Conservation (phyloP, 2,113 vertebrate species). For the Poicephalus meyeri region DNA sequence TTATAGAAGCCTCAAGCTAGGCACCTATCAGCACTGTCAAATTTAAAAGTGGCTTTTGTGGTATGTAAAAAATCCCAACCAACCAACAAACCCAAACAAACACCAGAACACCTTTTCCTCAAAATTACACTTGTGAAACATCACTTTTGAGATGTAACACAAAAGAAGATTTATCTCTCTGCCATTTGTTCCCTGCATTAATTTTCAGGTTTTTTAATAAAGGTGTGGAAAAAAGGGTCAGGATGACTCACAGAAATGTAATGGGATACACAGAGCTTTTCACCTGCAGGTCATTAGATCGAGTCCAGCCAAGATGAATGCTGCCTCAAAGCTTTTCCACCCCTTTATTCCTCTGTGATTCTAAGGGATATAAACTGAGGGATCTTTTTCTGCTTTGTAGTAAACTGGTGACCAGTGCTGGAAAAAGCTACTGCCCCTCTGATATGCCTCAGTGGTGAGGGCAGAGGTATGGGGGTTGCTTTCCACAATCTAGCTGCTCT, state of each 20-base stretch:
- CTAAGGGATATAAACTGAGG: background rate
- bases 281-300: background rate
- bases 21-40: background rate
- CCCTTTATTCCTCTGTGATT: background rate
- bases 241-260: conserved; percentile 17
- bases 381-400: conserved; percentile 14
- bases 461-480: background rate
- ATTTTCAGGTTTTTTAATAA: conserved; percentile 48
- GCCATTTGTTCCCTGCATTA: conserved; percentile 11
- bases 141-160: background rate
- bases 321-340: background rate
- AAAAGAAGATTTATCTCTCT: background rate
- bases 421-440: background rate
- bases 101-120: background rate
- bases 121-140: background rate
- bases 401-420: conserved; percentile 2
- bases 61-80: background rate
- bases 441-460: background rate
- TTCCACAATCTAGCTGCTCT: background rate
- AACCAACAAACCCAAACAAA: background rate
- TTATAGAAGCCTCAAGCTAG: background rate
- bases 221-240: background rate
- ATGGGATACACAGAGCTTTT: background rate
- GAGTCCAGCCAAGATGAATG: background rate
- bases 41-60: background rate